Conservation (phyloP, 2,797 vertebrate genomes). For the Sciurus carolinensis region DNA sequence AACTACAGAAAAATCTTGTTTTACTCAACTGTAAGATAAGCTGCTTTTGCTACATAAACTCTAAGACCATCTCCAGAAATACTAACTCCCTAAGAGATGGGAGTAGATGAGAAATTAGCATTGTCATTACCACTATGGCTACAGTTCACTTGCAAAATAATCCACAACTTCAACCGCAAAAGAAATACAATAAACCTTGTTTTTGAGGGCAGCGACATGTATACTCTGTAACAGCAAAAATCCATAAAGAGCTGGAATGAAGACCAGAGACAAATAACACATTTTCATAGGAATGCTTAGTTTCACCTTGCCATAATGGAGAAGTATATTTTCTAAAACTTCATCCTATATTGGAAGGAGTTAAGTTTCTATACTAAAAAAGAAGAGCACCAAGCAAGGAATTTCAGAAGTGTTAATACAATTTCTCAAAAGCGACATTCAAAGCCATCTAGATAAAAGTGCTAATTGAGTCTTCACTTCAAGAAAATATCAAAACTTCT, state of each 20-base stretch:
- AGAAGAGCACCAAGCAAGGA: constrained; percentile 62
- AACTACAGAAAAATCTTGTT: not conserved
- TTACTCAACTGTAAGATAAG: not conserved
- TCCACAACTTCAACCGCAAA: not conserved
- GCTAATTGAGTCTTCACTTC: constrained; percentile 66
- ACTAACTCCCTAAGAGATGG: not conserved
- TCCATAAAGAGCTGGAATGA: not conserved
- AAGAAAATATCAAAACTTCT: constrained; percentile 65
- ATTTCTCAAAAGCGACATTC: constrained; percentile 55
- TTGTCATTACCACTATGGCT: not conserved
- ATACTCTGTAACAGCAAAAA: constrained; percentile 31
- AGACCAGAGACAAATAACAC: constrained; percentile 28
- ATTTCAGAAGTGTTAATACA: not conserved
- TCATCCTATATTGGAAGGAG: not conserved
- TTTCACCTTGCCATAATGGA: constrained; percentile 61
- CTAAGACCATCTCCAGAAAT: constrained; percentile 35
- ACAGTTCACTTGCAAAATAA: constrained; percentile 19
- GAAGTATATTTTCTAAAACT: constrained; percentile 21
- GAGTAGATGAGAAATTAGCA: constrained; percentile 46
- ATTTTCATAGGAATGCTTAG: constrained; percentile 1
- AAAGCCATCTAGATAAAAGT: constrained; percentile 30
- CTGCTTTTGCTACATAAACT: not conserved
- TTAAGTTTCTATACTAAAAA: not conserved
- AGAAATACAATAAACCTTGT: constrained; percentile 32
- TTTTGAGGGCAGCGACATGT: not conserved